These are phyloP conservation scores for Trididemnum clinides DNA, from an alignment of 23 tunicate species.

Conservation along the genomic window DNA sequence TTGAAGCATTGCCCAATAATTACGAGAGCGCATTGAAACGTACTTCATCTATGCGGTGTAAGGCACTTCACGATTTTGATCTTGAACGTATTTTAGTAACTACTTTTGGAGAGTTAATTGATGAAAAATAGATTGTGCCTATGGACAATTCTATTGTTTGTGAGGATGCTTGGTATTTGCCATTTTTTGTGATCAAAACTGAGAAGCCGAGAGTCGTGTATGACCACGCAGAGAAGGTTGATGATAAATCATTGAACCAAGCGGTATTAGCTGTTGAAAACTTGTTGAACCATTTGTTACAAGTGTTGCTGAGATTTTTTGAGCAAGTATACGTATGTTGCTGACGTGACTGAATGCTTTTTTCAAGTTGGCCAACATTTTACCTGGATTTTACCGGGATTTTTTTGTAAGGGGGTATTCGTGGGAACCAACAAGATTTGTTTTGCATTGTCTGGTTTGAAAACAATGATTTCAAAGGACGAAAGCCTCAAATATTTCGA, in stretches of 20 bases:
- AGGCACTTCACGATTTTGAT: not conserved
- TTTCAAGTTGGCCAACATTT: conserved; percentile 1
- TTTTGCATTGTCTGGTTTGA: conserved; percentile 3
- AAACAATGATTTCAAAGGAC: not conserved
- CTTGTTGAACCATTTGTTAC: not conserved
- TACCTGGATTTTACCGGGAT: too few relatives aligned
- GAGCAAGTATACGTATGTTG: not conserved
- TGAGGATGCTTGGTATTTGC: not conserved
- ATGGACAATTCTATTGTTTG: not conserved
- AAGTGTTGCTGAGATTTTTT: not conserved
- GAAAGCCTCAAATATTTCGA: not conserved
- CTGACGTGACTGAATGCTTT: conserved; percentile 11
- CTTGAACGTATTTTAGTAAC: not conserved
- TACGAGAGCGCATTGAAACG: not conserved
- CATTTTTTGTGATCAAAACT: not conserved
- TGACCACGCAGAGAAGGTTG: not conserved
- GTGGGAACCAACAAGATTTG: not conserved
- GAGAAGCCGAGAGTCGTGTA: not conserved
- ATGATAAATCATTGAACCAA: not conserved
- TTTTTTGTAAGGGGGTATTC: too few relatives aligned
- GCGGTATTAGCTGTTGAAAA: not conserved
- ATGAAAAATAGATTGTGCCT: not conserved
- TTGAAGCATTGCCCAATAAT: conserved; percentile 1
- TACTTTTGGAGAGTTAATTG: not conserved
- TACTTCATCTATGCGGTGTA: not conserved